phyloP scores from a whole-genome alignment of 2,888 invertebrate species.

The Cataglyphis rosenhaueri region DNA sequence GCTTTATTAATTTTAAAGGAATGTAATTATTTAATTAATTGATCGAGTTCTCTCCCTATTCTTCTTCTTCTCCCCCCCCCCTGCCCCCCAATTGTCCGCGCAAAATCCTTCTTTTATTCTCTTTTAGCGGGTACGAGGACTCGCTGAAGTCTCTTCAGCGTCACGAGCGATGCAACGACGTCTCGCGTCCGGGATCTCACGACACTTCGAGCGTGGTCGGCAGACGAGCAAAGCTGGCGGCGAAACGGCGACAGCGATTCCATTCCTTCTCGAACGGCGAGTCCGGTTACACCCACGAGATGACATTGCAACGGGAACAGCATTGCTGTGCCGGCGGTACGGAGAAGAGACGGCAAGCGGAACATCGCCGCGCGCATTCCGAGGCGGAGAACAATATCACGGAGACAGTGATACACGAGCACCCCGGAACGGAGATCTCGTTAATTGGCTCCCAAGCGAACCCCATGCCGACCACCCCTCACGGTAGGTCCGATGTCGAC shows the following conservation, averaged over 20 bases:
- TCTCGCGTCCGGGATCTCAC: conserved; percentile 60
- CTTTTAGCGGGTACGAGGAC: conserved; percentile 91
- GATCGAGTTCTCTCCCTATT: neutral
- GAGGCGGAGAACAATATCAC: conserved; percentile 81
- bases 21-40: neutral
- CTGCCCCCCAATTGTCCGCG: neutral
- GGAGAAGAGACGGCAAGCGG: conserved; percentile 72
- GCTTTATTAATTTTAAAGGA: too few relatives aligned
- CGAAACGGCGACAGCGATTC: conserved; percentile 80
- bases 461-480: conserved; percentile 60
- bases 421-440: conserved; percentile 71
- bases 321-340: conserved; percentile 69
- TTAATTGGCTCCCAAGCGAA: conserved; percentile 66
- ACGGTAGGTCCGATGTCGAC: conserved; percentile 58
- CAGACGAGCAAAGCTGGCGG: conserved; percentile 81
- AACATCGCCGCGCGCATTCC: conserved; percentile 75
- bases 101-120: conserved; percentile 26
- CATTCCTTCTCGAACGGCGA: conserved; percentile 82
- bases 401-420: conserved; percentile 82
- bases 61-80: too few relatives aligned
- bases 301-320: conserved; percentile 71
- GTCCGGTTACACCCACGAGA: conserved; percentile 79
- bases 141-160: conserved; percentile 90
- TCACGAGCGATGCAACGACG: conserved; percentile 71
- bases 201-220: conserved; percentile 74